These are phyloP conservation scores for Diploptera punctata DNA, from an alignment of 2,888 invertebrate genomes.

Conservation along the genomic window DNA sequence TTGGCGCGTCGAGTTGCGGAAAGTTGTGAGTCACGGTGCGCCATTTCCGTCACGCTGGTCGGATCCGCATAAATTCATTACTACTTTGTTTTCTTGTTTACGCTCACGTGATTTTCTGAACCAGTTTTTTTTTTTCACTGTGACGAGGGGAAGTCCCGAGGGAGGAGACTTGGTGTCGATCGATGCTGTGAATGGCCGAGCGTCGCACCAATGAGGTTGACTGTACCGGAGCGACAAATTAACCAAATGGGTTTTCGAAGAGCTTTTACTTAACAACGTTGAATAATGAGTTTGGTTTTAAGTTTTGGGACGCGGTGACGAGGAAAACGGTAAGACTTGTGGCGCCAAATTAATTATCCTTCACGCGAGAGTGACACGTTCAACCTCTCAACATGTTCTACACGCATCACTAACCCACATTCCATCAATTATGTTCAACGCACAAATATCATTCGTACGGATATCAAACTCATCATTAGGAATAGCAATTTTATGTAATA, in stretches of 20 bases:
- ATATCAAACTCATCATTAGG: too few species aligned
- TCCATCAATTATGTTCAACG: too few species aligned
- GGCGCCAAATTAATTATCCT: constrained; percentile 31
- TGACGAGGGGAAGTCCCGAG: neutral
- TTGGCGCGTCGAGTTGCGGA: too few species aligned
- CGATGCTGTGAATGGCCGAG: neutral
- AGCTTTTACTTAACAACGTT: constrained; percentile 38
- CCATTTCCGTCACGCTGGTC: neutral
- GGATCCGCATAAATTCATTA: neutral
- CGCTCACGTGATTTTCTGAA: constrained; percentile 5
- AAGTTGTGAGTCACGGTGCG: neutral
- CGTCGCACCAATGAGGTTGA: neutral
- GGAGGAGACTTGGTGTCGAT: neutral
- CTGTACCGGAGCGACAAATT: constrained; percentile 29
- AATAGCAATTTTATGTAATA: too few species aligned
- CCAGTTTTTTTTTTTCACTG: neutral
- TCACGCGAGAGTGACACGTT: constrained; percentile 10
- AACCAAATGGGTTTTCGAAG: constrained; percentile 36
- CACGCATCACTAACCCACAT: too few species aligned
- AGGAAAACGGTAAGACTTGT: neutral
- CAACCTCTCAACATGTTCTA: too few species aligned
- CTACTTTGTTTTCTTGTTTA: neutral
- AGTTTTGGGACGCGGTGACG: constrained; percentile 24
- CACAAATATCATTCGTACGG: too few species aligned
- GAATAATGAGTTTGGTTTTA: constrained; percentile 30